phyloP scores from a whole-genome alignment of 2,113 vertebrate genomes.

The Oreocharis arfaki region DNA sequence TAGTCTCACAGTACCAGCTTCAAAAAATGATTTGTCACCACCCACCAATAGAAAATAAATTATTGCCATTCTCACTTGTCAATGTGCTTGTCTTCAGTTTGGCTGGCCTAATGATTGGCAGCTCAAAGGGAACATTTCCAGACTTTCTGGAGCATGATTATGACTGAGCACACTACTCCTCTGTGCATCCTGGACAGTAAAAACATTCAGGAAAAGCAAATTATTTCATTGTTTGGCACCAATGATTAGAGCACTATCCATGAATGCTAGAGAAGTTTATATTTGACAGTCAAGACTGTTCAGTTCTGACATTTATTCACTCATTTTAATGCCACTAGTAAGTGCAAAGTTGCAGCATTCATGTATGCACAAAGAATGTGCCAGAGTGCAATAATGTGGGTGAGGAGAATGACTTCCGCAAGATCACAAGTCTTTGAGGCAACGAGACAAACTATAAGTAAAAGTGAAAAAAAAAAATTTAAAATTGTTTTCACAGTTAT shows the following conservation, averaged over 20 bases:
- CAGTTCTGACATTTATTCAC: conserved; percentile 58
- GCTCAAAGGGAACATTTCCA: conserved; percentile 77
- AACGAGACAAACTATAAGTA: conserved; percentile 28
- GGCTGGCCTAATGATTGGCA: conserved; percentile 73
- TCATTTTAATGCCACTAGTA: conserved; percentile 56
- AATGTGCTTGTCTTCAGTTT: conserved; percentile 83
- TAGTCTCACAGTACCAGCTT: conserved; percentile 76
- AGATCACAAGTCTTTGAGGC: conserved; percentile 53
- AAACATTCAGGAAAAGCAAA: conserved; percentile 72
- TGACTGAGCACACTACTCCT: conserved; percentile 59
- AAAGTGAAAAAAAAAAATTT: conserved; percentile 16
- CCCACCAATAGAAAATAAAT: conserved; percentile 96
- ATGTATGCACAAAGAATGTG: not conserved
- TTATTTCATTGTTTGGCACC: conserved; percentile 74
- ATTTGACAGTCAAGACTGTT: conserved; percentile 61
- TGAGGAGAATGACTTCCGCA: conserved; percentile 26
- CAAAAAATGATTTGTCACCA: conserved; percentile 88
- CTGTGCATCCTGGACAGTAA: conserved; percentile 67
- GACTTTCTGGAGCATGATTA: conserved; percentile 72
- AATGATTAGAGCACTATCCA: conserved; percentile 68
- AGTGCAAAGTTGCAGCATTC: conserved; percentile 15
- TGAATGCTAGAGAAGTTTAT: conserved; percentile 54
- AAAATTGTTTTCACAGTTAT: conserved; percentile 5
- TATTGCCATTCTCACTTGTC: conserved; percentile 89
- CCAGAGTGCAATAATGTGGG: conserved; percentile 21